Percentiles rank a stretch among this genome's conserved stretches.
Conservation (phyloP, 2,888 invertebrate genomes). For the Sarcophaga subvicina region DNA sequence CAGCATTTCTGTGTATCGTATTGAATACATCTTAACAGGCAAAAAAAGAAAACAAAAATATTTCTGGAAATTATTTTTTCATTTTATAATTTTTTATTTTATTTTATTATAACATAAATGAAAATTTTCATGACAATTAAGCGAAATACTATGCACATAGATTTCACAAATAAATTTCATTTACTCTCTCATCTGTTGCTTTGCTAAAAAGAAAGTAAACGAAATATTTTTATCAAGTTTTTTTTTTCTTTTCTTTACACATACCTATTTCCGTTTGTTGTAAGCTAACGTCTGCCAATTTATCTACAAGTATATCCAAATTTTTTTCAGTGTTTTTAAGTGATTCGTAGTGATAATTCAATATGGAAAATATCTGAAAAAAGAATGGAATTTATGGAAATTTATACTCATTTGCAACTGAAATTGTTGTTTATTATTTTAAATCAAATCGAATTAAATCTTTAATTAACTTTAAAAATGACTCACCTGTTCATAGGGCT, state of each 20-base stretch:
- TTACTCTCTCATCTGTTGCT: neutral
- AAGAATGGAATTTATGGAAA: neutral
- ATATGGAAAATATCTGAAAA: constrained; percentile 21
- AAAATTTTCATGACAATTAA: too few relatives aligned
- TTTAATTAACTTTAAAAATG: too few relatives aligned
- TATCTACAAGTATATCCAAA: constrained; percentile 21
- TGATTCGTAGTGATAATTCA: constrained; percentile 32
- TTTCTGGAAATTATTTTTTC: too few relatives aligned
- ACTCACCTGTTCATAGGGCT: constrained; percentile 32
- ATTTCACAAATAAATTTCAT: neutral
- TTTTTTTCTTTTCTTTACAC: neutral
- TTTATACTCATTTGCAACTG: neutral
- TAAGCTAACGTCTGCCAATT: neutral
- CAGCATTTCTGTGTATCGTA: too few relatives aligned
- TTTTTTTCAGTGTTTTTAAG: constrained; percentile 48
- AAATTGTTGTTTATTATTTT: too few relatives aligned
- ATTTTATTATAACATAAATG: too few relatives aligned
- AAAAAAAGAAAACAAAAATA: too few relatives aligned
- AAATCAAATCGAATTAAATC: too few relatives aligned
- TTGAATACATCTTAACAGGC: too few relatives aligned
- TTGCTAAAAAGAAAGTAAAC: neutral
- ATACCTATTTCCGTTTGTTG: neutral
- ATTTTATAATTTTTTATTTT: too few relatives aligned
- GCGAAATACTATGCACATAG: too few relatives aligned
- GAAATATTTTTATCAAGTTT: neutral